Evolutionary conservation across 2,797 vertebrate genomes (phyloP).

Genomic region (Labeo calbasu): DNA sequence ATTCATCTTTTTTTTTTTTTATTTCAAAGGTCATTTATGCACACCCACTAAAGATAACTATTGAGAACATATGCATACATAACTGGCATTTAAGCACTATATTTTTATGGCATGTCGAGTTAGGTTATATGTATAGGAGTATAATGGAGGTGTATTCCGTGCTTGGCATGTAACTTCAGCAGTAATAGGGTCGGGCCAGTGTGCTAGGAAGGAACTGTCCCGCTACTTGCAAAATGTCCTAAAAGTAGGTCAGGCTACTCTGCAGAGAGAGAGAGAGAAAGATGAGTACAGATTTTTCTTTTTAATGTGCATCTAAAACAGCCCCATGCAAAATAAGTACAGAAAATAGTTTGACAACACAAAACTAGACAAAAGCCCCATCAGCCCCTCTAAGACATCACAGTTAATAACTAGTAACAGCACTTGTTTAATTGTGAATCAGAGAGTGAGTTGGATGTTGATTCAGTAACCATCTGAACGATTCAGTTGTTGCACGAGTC

Average conservation of each 20-base stretch:
- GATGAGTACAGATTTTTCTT: background rate
- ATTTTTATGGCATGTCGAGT: background rate
- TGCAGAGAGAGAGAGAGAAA: background rate
- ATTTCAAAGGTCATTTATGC: background rate
- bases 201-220: constrained; percentile 36
- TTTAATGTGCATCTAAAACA: background rate
- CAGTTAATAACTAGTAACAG: background rate
- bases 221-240: constrained; percentile 36
- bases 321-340: background rate
- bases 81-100: background rate
- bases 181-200: constrained; percentile 18
- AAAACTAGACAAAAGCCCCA: constrained; percentile 17
- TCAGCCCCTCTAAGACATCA: background rate
- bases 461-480: background rate
- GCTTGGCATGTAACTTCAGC: background rate
- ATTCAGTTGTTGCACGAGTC: background rate
- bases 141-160: background rate
- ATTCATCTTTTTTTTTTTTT: background rate
- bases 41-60: background rate
- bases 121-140: background rate
- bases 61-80: no score
- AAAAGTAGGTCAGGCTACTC: constrained; percentile 62
- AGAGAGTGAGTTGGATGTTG: no score
- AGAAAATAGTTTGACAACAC: background rate
- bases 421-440: background rate